These are phyloP conservation scores for Parascotia fuliginaria DNA, from an alignment of 2,888 invertebrate species.

Conservation along the genomic window DNA sequence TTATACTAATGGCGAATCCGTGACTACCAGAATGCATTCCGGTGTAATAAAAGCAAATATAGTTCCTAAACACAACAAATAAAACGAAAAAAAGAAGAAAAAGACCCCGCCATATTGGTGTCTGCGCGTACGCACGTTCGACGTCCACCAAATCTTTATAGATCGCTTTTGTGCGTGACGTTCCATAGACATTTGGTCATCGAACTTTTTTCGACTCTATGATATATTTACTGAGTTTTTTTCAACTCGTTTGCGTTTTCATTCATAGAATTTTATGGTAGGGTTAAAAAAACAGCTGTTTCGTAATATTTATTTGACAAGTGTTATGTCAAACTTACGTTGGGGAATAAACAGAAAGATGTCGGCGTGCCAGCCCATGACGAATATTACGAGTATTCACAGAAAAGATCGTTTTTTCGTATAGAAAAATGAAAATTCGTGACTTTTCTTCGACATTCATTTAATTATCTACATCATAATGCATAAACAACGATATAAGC, in stretches of 20 bases:
- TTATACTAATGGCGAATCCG: conserved; percentile 75
- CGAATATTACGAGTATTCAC: too few relatives aligned
- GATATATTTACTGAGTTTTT: conserved; percentile 44
- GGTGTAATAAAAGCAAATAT: conserved; percentile 82
- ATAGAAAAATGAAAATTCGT: too few relatives aligned
- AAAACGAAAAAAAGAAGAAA: conserved; percentile 65
- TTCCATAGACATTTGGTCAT: conserved; percentile 50
- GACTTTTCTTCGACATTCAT: too few relatives aligned
- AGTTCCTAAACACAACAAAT: conserved; percentile 73
- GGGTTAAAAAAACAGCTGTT: conserved; percentile 35
- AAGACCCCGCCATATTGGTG: conserved; percentile 60
- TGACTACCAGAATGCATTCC: conserved; percentile 76
- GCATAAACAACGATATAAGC: too few relatives aligned
- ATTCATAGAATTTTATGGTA: conserved; percentile 34
- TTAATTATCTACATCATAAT: too few relatives aligned
- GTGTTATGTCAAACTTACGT: neutral
- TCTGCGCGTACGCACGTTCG: conserved; percentile 67
- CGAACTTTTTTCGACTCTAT: conserved; percentile 35
- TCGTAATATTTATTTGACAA: conserved; percentile 5
- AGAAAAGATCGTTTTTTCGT: too few relatives aligned
- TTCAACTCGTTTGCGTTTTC: conserved; percentile 35
- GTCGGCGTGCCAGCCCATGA: too few relatives aligned
- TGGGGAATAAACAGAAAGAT: too few relatives aligned
- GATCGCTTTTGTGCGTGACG: conserved; percentile 83
- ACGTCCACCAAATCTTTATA: conserved; percentile 72